Evolutionary conservation across 2,113 vertebrate genomes (phyloP).

Genomic region (Pseudorectes ferrugineus): DNA sequence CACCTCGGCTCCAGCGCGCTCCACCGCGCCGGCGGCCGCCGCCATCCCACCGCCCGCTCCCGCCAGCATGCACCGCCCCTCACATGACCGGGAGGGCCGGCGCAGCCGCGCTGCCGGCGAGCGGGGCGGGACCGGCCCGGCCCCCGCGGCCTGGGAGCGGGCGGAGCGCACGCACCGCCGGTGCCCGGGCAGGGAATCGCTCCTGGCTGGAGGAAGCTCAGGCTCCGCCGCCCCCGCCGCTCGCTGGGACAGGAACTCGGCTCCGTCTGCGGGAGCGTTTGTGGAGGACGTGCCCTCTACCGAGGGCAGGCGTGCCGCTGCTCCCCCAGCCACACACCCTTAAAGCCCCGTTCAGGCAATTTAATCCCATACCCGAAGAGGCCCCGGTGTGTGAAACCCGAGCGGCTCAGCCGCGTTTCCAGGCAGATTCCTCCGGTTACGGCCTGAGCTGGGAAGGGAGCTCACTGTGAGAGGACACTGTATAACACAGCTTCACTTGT

Average conservation of each 20-base stretch:
- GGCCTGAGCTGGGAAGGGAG: fast-evolving
- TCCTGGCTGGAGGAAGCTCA: fast-evolving
- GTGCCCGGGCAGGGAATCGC: fast-evolving
- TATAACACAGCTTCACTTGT: fast-evolving
- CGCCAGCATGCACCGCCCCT: not conserved
- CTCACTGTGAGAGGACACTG: not conserved
- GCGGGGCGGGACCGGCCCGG: too few relatives aligned
- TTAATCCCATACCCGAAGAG: fast-evolving
- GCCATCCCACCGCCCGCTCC: not conserved
- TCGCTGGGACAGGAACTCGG: fast-evolving
- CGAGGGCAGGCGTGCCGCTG: fast-evolving
- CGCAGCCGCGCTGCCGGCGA: not conserved
- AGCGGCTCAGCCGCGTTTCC: not conserved
- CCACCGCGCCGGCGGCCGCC: fast-evolving
- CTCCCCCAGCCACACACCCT: not conserved
- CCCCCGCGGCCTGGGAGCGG: not conserved
- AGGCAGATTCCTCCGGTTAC: fast-evolving
- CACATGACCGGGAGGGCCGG: not conserved
- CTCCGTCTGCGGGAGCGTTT: fast-evolving
- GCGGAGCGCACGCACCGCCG: fast-evolving
- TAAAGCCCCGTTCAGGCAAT: fast-evolving
- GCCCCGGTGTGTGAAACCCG: fast-evolving
- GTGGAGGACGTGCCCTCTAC: fast-evolving
- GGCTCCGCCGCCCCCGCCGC: not conserved
- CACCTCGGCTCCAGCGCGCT: not conserved